These are phyloP conservation scores for Agapornis canus DNA, from an alignment of 2,797 vertebrate genomes.

Conservation along the genomic window DNA sequence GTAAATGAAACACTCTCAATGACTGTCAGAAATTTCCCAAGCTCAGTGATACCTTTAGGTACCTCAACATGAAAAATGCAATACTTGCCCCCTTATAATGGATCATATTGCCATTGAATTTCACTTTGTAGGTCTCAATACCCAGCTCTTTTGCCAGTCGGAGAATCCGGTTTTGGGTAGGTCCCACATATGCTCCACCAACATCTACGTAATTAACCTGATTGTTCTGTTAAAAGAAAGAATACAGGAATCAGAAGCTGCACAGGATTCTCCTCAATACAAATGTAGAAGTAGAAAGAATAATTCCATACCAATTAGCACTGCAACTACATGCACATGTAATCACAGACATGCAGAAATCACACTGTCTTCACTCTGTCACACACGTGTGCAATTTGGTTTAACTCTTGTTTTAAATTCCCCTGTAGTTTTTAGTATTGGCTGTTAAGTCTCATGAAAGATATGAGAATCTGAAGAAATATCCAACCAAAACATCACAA, in stretches of 20 bases:
- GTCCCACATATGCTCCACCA: constrained; percentile 81
- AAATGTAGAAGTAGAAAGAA: not conserved
- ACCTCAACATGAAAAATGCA: not conserved
- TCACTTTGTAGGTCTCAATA: constrained; percentile 80
- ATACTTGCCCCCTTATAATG: constrained; percentile 75
- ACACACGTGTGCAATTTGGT: rapidly evolving
- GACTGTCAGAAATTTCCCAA: not conserved
- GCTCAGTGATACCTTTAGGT: not conserved
- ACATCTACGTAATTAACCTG: constrained; percentile 80
- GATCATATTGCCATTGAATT: constrained; percentile 62
- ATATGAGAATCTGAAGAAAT: not conserved
- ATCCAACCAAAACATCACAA: not conserved
- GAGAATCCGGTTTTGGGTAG: constrained; percentile 81
- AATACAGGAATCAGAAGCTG: not conserved
- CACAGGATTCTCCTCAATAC: not conserved
- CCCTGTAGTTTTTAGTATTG: not conserved
- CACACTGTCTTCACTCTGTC: not conserved
- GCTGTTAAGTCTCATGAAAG: not conserved
- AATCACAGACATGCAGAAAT: not conserved
- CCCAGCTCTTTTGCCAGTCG: constrained; percentile 81
- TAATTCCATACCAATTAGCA: not conserved
- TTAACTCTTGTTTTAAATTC: not conserved
- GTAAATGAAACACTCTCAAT: not conserved
- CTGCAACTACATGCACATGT: not conserved
- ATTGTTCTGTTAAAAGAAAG: constrained; percentile 69